A percentile compares a stretch with the other conserved stretches of the same genome.
Conservation (phyloP, 2,113 vertebrate genomes). For the Passer montanus region DNA sequence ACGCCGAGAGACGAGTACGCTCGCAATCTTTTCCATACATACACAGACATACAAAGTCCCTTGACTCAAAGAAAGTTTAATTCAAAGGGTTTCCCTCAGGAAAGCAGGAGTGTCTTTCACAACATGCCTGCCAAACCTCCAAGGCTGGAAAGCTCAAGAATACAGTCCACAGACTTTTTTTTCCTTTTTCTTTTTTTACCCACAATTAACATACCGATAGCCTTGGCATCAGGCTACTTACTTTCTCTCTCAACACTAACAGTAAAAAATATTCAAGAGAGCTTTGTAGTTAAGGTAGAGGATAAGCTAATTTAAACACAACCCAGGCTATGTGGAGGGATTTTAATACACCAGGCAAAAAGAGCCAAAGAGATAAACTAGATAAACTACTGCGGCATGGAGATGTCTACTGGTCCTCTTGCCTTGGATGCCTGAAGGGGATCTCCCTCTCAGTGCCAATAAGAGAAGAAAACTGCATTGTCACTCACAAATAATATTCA, state of each 20-base stretch:
- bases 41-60: background rate
- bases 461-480: background rate
- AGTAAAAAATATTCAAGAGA: background rate
- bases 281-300: background rate
- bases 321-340: background rate
- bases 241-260: background rate
- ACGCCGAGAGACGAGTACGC: fast-evolving
- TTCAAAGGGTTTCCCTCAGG: background rate
- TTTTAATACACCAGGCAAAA: background rate
- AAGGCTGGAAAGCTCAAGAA: background rate
- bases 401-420: background rate
- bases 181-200: background rate
- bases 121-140: background rate
- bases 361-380: background rate
- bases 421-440: background rate
- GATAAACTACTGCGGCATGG: background rate
- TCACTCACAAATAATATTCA: background rate
- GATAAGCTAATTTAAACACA: background rate
- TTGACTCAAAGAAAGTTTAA: background rate
- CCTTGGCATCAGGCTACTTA: background rate
- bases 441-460: background rate
- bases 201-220: background rate
- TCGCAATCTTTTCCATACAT: background rate
- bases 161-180: background rate
- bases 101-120: background rate